phyloP scores from a whole-genome alignment of 92 coral and sea anemone species.

The Palythoa heliodiscus region DNA sequence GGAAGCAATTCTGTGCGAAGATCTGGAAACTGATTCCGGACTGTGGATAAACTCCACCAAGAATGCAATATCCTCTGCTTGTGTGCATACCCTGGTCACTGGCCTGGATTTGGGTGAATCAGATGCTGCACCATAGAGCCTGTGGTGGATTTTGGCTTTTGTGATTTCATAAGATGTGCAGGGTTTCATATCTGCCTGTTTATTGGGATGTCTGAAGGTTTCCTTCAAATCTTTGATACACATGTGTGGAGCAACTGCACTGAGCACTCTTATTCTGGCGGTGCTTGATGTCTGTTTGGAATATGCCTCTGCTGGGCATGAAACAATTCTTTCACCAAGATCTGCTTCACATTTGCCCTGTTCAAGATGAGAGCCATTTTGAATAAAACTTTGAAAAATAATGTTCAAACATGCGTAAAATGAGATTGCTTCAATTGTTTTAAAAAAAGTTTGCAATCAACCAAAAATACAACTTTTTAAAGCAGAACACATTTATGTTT shows the following conservation, averaged over 20 bases:
- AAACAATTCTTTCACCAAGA: constrained; percentile 13
- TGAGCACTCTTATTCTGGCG: constrained; percentile 42
- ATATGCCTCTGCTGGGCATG: constrained; percentile 42
- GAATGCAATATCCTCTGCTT: constrained; percentile 47
- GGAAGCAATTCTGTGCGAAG: constrained; percentile 48
- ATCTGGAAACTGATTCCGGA: constrained; percentile 47
- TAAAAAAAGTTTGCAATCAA: not conserved
- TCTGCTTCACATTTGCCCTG: not conserved
- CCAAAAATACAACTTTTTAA: constrained; percentile 1
- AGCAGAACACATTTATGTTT: not conserved
- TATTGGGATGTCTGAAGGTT: constrained; percentile 11
- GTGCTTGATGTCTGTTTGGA: not conserved
- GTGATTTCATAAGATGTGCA: constrained; percentile 50
- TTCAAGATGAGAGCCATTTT: not conserved
- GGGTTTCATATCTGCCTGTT: constrained; percentile 15
- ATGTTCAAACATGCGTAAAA: not conserved
- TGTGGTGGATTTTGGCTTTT: constrained; percentile 54
- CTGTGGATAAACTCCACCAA: constrained; percentile 53
- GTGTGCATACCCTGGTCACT: constrained; percentile 45
- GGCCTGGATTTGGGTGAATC: constrained; percentile 27
- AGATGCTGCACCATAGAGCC: constrained; percentile 46
- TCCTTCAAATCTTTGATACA: constrained; percentile 44
- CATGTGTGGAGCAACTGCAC: constrained; percentile 57
- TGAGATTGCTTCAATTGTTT: not conserved
- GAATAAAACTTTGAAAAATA: not conserved